Percentiles rank a stretch among this genome's conserved stretches.
Conservation (phyloP, 2,888 invertebrate species). For the Ophion obscuratus region DNA sequence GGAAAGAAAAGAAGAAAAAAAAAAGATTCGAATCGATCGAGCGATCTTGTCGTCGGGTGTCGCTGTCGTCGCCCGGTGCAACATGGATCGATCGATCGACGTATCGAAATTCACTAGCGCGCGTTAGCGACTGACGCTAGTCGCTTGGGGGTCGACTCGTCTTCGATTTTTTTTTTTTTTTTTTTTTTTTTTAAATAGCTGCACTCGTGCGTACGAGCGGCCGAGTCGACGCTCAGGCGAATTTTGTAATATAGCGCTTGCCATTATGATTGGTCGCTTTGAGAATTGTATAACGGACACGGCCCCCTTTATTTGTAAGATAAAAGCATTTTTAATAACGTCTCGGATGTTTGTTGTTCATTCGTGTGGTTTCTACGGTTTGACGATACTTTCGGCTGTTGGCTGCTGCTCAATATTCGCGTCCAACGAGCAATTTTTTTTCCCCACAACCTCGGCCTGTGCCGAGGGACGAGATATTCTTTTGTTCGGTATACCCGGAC, state of each 20-base stretch:
- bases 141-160: background rate
- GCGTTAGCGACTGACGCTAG: background rate
- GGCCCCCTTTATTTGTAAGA: slow-evolving; percentile 77
- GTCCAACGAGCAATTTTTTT: background rate
- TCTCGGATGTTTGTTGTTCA: slow-evolving; percentile 1
- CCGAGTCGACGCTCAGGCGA: slow-evolving; percentile 15
- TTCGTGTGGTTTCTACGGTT: background rate
- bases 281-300: slow-evolving; percentile 74
- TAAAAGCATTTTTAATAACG: slow-evolving; percentile 68
- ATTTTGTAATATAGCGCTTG: slow-evolving; percentile 9
- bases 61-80: background rate
- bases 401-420: background rate
- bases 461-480: background rate
- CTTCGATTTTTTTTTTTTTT: background rate
- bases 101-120: background rate
- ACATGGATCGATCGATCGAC: slow-evolving; percentile 24
- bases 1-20: background rate
- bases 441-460: background rate
- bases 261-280: slow-evolving; percentile 68
- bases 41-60: background rate
- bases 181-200: background rate
- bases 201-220: background rate
- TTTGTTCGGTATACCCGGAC: slow-evolving; percentile 24
- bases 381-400: background rate
- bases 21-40: slow-evolving; percentile 7